Evolutionary conservation across 2,888 invertebrate genomes (phyloP), one percentile per base, ranked within the genome.

Genomic region (Lithosia quadra): DNA sequence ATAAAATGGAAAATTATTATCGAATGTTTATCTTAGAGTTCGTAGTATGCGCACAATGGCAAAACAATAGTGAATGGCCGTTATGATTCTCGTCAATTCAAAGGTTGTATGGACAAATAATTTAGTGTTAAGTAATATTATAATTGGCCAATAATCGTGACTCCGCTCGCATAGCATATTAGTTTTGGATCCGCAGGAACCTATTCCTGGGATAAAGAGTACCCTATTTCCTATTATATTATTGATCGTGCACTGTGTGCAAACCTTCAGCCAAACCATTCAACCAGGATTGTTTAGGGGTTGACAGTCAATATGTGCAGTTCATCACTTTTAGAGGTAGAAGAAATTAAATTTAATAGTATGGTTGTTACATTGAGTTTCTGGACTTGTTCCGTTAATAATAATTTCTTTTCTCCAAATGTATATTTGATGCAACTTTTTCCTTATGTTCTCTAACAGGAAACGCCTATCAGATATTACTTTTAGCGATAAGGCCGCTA

Each of bases 31-130:
- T 53, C 8, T 33, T 49, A 11, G 13, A 24, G 11, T 24, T 61
- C 24, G 43, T 49, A 43, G 61, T 43, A 62, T 62, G 49, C 18
- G 24, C 10, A 62, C 24, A 43, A 62, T 62, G 49, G 49, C 13
- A 24, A 49, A 24, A 61, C 39, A 61, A 61, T 43, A 24, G 24
- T 61, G 22, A 36, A 36, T 60, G 21, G 7, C 8, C 34, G 36
- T 39, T 36, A 21, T 56, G 56, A 56, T 24, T 56, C 24, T 56
- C 56, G 15, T 22, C 56, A 22, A 56, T 56, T 56, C 56, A 56
- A 56, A 24, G 56, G 56, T 15, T 56, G 13, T 56, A 56, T 56
- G 49, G 9, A 49, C n/a, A 49, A 18, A 49, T n/a, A n/a, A 1
- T n/a, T 49, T 49, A 49, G 49, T 49, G n/a, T 18, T 18, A 49